Evolutionary conservation across 2,888 invertebrate genomes (phyloP), one percentile per base, ranked within the genome.

Genomic region (Lasioglossum figueresi): DNA sequence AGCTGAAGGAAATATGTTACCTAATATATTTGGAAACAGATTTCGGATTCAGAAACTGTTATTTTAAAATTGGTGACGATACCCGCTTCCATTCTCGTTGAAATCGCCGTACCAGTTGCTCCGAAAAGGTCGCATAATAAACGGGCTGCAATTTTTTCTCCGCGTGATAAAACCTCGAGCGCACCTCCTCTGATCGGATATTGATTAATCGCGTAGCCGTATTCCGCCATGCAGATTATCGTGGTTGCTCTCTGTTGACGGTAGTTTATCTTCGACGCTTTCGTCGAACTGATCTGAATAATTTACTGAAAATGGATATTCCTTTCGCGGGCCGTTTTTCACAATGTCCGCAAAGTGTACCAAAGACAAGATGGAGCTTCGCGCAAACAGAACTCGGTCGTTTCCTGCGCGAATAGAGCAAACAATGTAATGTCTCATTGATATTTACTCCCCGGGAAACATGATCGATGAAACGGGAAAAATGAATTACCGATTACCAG

Each of bases 231-330:
- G 71, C 75, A 63, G 80, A 84, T 80, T 76, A 84, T 82, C 84
- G 75, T 27, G n/a, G 63, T 72, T 63, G 72, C 59, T 66, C 84
- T 63, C 43, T 48, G 80, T 82, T 73, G 70, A 52, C 75, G 82
- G 59, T 63, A 82, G 79, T 88, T 87, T 83, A 80, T 88, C 80
- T 82, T 83, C 71, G 45, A 56, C 76, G 66, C 37, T 59, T 75
- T 78, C 82, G 66, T 56, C 34, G 80, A 59, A 31, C 74, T n/a
- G 23, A 59, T 16, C 37, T 73, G 83, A 87, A 87, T 87, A 85
- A 87, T 88, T 88, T 83, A 86, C 80, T 70, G 86, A 31, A 43
- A 40, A 77, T 73, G 71, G 79, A 80, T 85, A 76, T 76, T 85
- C 70, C 14, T 78, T 59, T 40, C 37, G 14, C 75, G 73, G 48